Evolutionary conservation across 2,113 vertebrate species (phyloP).

Genomic region (Ammodytes dubius): DNA sequence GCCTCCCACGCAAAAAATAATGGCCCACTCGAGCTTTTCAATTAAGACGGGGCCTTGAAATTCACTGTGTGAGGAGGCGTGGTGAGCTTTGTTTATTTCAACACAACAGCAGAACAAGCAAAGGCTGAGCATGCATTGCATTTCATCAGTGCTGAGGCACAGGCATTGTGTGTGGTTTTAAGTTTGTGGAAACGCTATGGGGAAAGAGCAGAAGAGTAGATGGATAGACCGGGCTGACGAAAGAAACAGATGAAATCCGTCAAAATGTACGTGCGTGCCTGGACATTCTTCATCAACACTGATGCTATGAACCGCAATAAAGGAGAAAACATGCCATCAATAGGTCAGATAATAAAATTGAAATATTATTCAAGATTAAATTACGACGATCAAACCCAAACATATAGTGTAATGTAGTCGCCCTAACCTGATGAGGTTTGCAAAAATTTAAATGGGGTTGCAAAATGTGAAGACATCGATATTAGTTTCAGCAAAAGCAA

Average conservation of each 20-base stretch:
- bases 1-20: slow-evolving; percentile 69
- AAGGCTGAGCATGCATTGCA: slow-evolving; percentile 34
- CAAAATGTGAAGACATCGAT: too few relatives aligned
- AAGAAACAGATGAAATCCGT: not conserved
- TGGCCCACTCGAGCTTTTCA: slow-evolving; percentile 64
- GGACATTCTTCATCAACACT: too few relatives aligned
- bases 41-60: slow-evolving; percentile 69
- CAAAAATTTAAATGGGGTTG: too few relatives aligned
- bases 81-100: slow-evolving; percentile 56
- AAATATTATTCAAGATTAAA: too few relatives aligned
- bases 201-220: not conserved
- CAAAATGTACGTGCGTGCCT: too few relatives aligned
- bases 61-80: slow-evolving; percentile 46
- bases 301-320: too few relatives aligned
- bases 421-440: too few relatives aligned
- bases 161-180: not conserved
- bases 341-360: too few relatives aligned
- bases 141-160: slow-evolving; percentile 23
- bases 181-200: slow-evolving; percentile 5
- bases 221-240: not conserved
- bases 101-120: slow-evolving; percentile 23
- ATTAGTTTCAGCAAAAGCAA: too few relatives aligned
- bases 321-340: too few relatives aligned
- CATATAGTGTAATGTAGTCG: too few relatives aligned
- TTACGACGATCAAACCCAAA: too few relatives aligned